Conservation (phyloP, 2,113 vertebrate genomes). For the Platysternon megacephalum region DNA sequence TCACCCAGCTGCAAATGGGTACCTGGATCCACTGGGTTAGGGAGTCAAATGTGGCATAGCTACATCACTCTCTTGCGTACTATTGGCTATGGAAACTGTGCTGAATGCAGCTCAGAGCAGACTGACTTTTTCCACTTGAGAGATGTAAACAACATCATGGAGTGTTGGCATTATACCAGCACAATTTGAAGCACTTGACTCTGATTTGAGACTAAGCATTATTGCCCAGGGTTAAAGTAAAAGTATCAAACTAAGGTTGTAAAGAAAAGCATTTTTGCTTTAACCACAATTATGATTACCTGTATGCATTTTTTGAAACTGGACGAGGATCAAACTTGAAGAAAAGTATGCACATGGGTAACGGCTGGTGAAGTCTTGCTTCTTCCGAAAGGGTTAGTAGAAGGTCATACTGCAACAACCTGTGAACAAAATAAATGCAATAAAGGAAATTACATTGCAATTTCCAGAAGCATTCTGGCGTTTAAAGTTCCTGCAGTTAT, state of each 20-base stretch:
- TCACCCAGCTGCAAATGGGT: background rate
- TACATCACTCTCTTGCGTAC: background rate
- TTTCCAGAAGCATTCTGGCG: background rate
- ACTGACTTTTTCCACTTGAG: background rate
- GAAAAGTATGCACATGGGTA: constrained; percentile 97
- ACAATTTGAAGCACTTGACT: rapidly evolving
- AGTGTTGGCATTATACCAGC: background rate
- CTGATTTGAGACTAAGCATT: background rate
- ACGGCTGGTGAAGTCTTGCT: constrained; percentile 23
- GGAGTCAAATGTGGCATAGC: background rate
- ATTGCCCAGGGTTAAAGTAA: background rate
- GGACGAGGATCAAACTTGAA: constrained; percentile 97
- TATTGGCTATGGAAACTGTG: background rate
- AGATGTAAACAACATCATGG: background rate
- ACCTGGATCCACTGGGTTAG: background rate
- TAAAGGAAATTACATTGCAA: background rate
- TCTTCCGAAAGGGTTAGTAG: constrained; percentile 60
- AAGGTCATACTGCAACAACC: constrained; percentile 72
- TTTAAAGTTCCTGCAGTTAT: background rate
- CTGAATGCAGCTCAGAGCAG: background rate
- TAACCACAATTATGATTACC: constrained; percentile 77
- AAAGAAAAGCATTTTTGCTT: background rate
- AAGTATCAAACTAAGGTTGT: background rate
- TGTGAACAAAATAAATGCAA: constrained; percentile 68
- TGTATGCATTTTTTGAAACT: constrained; percentile 97